Base-by-base conservation (phyloP, 53 echinoderm and acorn worm species). In the Patiria pectinifera region DNA sequence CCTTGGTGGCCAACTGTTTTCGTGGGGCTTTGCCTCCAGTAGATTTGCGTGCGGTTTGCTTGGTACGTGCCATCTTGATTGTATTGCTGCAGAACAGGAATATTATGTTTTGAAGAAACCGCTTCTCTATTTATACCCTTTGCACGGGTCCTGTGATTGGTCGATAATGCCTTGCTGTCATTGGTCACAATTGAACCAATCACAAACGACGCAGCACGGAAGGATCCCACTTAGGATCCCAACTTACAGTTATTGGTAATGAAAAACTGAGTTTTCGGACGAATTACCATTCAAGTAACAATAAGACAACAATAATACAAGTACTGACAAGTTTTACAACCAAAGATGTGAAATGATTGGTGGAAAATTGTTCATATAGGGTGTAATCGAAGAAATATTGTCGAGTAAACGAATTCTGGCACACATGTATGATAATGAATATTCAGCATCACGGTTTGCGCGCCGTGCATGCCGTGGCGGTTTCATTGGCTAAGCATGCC, bases 11-110 rank as follows among this genome's bases (percentile, higher is more conserved):
- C 69, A 97, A 89, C 93, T 97, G 97, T 94, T 97, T 97, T 71
- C 97, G 95, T 19, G 97, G 97, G 82, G 97, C 97, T 91, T 97
- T 97, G 77, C 97, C 97, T 85, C 97, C 97, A 61, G 97, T 97
- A 80, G 97, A 97, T 94, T 97, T 97, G 82, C 97, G 96, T 11
- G 97, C 97, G 80, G 97, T 97, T 85, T 97, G 97, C 94, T 97
- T 97, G 77, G 97, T 97, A 95, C 97, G 95, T 59, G 97, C 97
- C 97, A 97, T 97, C 74, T 74, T 74, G 74, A 23, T 23, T 74
- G 19, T 9, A 21, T 10, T 9, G 22, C 22, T 43, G 84, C 19
- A 53, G 11, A 91, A 70, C 91, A 70, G 91, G 74, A 24, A 66
- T 7, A n/a, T 43, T 82, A 91, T 82, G 82, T 0, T 71, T 81